Evolutionary conservation across 2,888 invertebrate species (phyloP), one percentile per base, ranked within the genome.

Genomic region (Aphodius sticticus): DNA sequence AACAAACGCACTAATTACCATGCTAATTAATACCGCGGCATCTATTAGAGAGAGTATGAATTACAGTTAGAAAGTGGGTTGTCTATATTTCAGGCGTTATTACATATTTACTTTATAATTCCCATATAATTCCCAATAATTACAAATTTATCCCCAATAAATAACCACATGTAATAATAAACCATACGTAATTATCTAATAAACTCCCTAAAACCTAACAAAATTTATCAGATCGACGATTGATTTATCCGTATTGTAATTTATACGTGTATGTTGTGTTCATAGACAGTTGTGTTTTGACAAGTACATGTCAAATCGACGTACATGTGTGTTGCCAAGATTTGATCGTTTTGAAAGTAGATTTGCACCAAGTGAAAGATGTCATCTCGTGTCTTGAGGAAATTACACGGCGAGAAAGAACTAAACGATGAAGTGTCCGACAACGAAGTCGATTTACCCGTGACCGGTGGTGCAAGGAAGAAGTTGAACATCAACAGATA

Each of bases 361-460:
- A 35, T 74, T 36, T 26, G 37, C 12, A 74, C 15, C 36, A 14
- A n/a, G 35, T 74, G 9, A 74, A 53, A 53, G 70, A 94, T 94
- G 94, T 94, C 94, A 70, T 93, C 93, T 53, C 90, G 94, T 84
- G 92, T 93, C 83, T 88, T 94, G 82, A 92, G 93, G 84, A 94
- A 94, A 87, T 88, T 93, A 84, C 93, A 93, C 85, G 92, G 92
- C 69, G 91, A 90, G 70, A 91, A 91, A 84, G 90, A 91, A 81
- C 85, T 90, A 81, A 89, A 89, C 74, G 91, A 90, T 81, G 91
- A 90, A 84, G 86, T 90, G 81, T 92, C 91, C 78, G 91, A 91
- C 85, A 90, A 90, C 38, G 92, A 92, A 81, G 88, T 88, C 36
- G 92, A 93, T 85, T 88, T 90, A 78, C 90, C 91, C 69, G 87